These are phyloP conservation scores for Amphilophus citrinellus DNA, from an alignment of 2,113 vertebrate species.

Conservation along the genomic window DNA sequence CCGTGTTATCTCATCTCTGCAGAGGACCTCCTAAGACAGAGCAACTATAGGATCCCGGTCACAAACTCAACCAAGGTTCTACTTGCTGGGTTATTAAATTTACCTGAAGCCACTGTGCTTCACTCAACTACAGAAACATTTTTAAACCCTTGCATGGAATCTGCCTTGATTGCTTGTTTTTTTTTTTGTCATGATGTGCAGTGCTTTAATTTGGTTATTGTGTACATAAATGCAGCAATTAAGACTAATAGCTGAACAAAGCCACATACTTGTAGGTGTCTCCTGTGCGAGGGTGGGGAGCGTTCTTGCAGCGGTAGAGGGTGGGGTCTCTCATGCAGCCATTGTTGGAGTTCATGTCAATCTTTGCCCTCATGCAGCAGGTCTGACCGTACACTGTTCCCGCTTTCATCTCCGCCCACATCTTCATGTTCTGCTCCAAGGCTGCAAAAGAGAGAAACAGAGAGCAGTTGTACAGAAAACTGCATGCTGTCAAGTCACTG, in stretches of 20 bases:
- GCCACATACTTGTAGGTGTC: conserved; percentile 87
- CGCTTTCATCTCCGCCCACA: conserved; percentile 98
- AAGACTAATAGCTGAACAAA: not conserved
- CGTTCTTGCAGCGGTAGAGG: conserved; percentile 95
- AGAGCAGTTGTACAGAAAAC: not conserved
- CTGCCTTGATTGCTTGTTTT: rapidly evolving
- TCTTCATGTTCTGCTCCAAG: conserved; percentile 92
- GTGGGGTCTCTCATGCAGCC: conserved; percentile 97
- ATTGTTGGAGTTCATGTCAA: conserved; percentile 98
- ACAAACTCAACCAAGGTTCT: no score
- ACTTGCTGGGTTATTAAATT: no score
- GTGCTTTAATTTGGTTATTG: not conserved
- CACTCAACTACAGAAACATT: not conserved
- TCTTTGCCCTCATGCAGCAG: conserved; percentile 97
- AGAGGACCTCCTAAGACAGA: no score
- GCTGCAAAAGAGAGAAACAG: conserved; percentile 73
- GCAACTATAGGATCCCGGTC: no score
- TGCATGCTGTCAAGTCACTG: rapidly evolving
- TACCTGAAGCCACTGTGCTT: no score
- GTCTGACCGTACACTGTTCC: conserved; percentile 90
- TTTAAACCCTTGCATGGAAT: not conserved
- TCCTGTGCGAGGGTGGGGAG: conserved; percentile 94
- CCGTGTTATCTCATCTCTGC: no score
- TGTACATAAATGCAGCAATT: not conserved
- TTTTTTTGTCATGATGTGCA: not conserved